Base-by-base conservation (phyloP, 2,113 vertebrate genomes). In the Orycteropus afer region DNA sequence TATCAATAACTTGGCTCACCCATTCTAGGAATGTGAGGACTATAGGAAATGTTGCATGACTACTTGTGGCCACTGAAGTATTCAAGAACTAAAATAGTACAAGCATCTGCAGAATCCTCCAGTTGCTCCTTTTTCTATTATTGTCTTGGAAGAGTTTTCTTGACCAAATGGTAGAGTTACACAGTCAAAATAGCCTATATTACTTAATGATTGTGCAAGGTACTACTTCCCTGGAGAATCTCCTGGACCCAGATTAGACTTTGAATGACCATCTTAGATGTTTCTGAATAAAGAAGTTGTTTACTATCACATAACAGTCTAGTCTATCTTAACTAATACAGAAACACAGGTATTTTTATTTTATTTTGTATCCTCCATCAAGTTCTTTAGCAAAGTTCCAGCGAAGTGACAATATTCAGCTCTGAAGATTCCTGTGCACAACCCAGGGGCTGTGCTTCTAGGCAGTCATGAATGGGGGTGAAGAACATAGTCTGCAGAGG, bases 361-460 rank as follows among this genome's bases (percentile, higher is more conserved):
- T 61, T 20, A 86, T 20, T 29, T 11, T 61, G 10, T 63, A 57
- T 49, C 7, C 83, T 42, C n/a, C n/a, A 71, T 57, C 8, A 79
- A 27, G 32, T 81, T 73, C 67, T 40, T 91, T 42, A 80, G 29
- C 37, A 23, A 71, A 89, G 22, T 65, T 92, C n/a, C 51, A 49
- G n/a, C 74, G 47, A 90, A 59, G 40, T 17, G 34, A 45, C 34
- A 29, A 51, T 29, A 32, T 42, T 65, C 55, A 65, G 18, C n/a
- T 82, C 8, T 65, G 53, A 18, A 69, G 47, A 61, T 78, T 9
- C 34, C 18, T 32, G 7, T 25, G 2, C 22, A 74, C 0, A 42
- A 40, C 0, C 1, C 18, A 79, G 7, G 3, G 17, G 5, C 18
- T 0, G 5, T 29, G 25, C 8, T 61, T 79, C 40, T 25, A 71